Conservation (phyloP, 2,888 invertebrate genomes). For the Amorpha juglandis region DNA sequence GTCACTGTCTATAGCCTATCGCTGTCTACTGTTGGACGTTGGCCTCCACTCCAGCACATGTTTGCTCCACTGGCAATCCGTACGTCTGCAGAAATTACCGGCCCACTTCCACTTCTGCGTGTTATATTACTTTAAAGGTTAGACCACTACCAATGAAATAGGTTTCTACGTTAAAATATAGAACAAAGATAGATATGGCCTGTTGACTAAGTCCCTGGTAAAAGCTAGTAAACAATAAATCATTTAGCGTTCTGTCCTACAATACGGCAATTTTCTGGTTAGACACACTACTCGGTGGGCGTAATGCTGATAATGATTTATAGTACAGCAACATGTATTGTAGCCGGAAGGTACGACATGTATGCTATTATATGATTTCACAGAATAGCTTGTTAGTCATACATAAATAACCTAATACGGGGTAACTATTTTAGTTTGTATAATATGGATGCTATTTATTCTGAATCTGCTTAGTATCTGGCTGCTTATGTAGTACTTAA, state of each 20-base stretch:
- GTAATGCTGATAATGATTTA: slow-evolving; percentile 42
- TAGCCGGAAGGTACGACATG: slow-evolving; percentile 24
- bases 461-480: slow-evolving; percentile 3
- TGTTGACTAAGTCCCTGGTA: slow-evolving; percentile 3
- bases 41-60: too few species aligned
- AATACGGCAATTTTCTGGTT: slow-evolving; percentile 47
- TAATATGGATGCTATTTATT: slow-evolving; percentile 3
- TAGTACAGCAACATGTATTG: slow-evolving; percentile 32
- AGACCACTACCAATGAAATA: too few species aligned
- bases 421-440: background rate
- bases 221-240: slow-evolving; percentile 39
- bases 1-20: too few species aligned
- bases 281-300: slow-evolving; percentile 38
- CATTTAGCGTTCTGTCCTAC: slow-evolving; percentile 42
- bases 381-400: slow-evolving; percentile 20
- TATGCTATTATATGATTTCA: slow-evolving; percentile 15
- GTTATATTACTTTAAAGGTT: too few species aligned
- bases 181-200: slow-evolving; percentile 5
- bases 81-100: too few species aligned
- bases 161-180: background rate
- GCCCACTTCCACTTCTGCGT: too few species aligned
- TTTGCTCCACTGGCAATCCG: too few species aligned
- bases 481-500: background rate
- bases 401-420: slow-evolving; percentile 9
- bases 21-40: too few species aligned